Evolutionary conservation across 1,140 invertebrate genomes (phyloP).

Genomic region (Maniola jurtina): DNA sequence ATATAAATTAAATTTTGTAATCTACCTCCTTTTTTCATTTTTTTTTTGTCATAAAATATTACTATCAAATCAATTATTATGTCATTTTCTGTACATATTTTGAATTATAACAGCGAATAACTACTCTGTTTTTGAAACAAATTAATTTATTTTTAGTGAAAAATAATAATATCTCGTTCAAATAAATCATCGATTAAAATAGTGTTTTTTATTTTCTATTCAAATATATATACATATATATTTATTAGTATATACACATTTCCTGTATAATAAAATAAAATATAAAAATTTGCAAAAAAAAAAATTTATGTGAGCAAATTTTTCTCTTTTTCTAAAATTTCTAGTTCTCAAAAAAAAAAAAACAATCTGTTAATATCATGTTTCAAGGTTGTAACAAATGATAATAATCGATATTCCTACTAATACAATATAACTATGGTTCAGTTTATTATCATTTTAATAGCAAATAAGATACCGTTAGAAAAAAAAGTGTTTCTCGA

Average conservation of each 20-base stretch:
- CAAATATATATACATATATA: background rate
- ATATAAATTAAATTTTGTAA: conserved; percentile 15
- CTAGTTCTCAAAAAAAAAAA: too few relatives aligned
- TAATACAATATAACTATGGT: too few relatives aligned
- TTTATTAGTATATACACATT: background rate
- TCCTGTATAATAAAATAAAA: too few relatives aligned
- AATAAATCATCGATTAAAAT: background rate
- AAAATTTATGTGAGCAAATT: background rate
- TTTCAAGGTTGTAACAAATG: too few relatives aligned
- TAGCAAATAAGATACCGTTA: too few relatives aligned
- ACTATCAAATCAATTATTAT: background rate
- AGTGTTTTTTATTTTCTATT: background rate
- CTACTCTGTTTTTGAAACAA: background rate
- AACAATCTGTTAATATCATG: too few relatives aligned
- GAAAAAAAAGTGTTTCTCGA: too few relatives aligned
- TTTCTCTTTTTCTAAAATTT: too few relatives aligned
- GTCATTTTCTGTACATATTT: background rate
- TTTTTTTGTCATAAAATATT: background rate
- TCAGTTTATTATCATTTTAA: too few relatives aligned
- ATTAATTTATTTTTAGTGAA: background rate
- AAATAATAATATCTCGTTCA: background rate
- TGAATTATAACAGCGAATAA: background rate
- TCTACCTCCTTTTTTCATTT: background rate
- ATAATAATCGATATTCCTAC: too few relatives aligned
- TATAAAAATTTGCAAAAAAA: background rate